These are phyloP conservation scores for Brachyistius frenatus DNA, from an alignment of 2,113 vertebrate genomes.

Conservation along the genomic window DNA sequence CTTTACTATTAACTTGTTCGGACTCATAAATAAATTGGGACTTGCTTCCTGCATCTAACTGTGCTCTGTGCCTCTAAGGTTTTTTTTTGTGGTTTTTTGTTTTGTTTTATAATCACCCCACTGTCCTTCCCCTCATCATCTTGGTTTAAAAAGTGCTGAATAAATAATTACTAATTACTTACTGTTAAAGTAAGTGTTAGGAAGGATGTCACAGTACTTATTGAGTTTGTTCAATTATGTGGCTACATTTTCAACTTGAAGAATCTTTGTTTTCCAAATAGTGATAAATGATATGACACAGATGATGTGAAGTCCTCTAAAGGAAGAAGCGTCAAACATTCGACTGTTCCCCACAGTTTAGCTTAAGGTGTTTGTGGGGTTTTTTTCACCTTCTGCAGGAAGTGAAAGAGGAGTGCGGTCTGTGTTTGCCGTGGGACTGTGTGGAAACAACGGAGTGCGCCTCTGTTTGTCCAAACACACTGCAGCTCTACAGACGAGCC, in stretches of 20 bases:
- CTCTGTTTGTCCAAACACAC: conserved; percentile 52
- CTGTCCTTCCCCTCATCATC: not conserved
- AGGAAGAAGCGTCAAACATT: too few relatives aligned
- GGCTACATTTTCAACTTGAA: not conserved
- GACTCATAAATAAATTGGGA: too few relatives aligned
- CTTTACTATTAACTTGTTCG: too few relatives aligned
- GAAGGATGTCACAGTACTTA: not conserved
- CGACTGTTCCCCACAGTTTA: not conserved
- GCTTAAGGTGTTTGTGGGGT: not conserved
- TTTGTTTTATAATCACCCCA: too few relatives aligned
- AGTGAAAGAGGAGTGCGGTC: not conserved
- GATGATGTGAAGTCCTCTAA: too few relatives aligned
- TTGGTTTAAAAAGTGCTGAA: not conserved
- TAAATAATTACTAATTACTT: not conserved
- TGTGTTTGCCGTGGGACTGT: conserved; percentile 52
- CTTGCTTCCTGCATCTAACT: too few relatives aligned
- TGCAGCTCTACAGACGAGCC: not conserved
- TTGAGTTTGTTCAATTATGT: too few relatives aligned
- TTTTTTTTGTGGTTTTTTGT: too few relatives aligned
- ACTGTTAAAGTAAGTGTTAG: not conserved
- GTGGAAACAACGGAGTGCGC: conserved; percentile 45
- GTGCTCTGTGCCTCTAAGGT: too few relatives aligned
- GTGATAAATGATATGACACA: not conserved
- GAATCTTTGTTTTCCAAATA: not conserved
- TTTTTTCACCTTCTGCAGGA: conserved; percentile 12